These are phyloP conservation scores for Peromyscus polionotus DNA, from an alignment of 2,113 vertebrate genomes.

Conservation along the genomic window DNA sequence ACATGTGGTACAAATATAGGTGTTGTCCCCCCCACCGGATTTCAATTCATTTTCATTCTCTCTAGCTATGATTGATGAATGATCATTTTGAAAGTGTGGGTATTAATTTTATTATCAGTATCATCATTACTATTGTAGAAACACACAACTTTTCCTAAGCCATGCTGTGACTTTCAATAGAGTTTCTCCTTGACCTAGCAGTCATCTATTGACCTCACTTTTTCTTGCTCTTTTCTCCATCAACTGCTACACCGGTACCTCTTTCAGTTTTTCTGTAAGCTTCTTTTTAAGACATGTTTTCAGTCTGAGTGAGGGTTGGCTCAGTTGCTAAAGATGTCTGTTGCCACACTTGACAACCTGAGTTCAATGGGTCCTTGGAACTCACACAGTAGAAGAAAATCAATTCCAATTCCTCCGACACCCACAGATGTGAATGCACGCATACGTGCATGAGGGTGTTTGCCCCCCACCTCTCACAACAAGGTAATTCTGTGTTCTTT, in stretches of 20 bases:
- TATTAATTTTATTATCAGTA: not conserved
- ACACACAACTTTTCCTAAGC: not conserved
- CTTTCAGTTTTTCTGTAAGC: not conserved
- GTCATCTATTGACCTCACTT: not conserved
- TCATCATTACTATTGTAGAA: not conserved
- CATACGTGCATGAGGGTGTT: not conserved
- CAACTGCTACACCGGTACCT: not conserved
- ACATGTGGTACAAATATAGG: not conserved
- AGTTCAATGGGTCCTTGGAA: not conserved
- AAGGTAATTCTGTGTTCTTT: not conserved
- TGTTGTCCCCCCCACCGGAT: not conserved
- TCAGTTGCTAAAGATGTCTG: not conserved
- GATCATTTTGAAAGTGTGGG: not conserved
- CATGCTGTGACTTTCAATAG: not conserved
- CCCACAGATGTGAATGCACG: not conserved
- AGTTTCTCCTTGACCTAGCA: not conserved
- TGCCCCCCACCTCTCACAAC: not conserved
- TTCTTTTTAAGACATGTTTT: not conserved
- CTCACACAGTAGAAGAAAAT: not conserved
- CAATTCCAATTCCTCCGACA: not conserved
- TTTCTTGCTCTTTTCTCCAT: not conserved
- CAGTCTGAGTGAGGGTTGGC: not conserved
- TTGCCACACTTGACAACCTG: not conserved
- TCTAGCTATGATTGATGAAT: not conserved
- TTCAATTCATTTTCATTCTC: not conserved